Conservation (phyloP, 2,888 invertebrate species). For the Lepidocyrtinus sp. region DNA sequence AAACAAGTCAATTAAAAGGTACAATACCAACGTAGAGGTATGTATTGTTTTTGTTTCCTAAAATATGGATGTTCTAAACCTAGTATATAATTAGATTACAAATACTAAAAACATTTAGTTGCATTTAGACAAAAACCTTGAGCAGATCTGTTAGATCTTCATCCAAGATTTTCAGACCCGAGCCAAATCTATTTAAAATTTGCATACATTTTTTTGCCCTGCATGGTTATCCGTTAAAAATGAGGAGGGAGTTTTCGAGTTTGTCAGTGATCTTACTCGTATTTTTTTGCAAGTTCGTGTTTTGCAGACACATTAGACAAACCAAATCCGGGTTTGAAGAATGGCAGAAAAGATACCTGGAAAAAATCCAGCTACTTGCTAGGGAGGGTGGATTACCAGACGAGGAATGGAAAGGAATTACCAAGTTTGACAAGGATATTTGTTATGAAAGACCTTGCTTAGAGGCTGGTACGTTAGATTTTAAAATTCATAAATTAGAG, state of each 20-base stretch:
- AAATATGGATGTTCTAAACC: not conserved
- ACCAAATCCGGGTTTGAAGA: not conserved
- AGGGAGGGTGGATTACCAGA: constrained; percentile 38
- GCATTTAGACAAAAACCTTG: not conserved
- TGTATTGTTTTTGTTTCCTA: not conserved
- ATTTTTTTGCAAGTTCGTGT: too few species aligned
- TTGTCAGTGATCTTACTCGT: not conserved
- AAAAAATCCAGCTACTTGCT: constrained; percentile 26
- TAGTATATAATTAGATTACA: not conserved
- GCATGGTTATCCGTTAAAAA: not conserved
- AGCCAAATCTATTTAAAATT: not conserved
- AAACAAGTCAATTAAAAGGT: too few species aligned
- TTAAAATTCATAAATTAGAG: too few species aligned
- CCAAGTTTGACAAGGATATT: constrained; percentile 29
- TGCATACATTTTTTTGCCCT: not conserved
- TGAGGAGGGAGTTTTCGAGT: too few species aligned
- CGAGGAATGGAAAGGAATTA: constrained; percentile 26
- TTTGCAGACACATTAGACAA: not conserved
- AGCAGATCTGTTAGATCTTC: not conserved
- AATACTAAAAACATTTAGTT: not conserved
- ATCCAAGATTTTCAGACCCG: not conserved
- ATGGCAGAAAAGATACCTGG: constrained; percentile 16
- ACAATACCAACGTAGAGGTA: too few species aligned
- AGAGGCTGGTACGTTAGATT: constrained; percentile 34
- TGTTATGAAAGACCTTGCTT: constrained; percentile 32